Conservation (phyloP, 2,113 vertebrate genomes). For the Pongo pygmaeus region DNA sequence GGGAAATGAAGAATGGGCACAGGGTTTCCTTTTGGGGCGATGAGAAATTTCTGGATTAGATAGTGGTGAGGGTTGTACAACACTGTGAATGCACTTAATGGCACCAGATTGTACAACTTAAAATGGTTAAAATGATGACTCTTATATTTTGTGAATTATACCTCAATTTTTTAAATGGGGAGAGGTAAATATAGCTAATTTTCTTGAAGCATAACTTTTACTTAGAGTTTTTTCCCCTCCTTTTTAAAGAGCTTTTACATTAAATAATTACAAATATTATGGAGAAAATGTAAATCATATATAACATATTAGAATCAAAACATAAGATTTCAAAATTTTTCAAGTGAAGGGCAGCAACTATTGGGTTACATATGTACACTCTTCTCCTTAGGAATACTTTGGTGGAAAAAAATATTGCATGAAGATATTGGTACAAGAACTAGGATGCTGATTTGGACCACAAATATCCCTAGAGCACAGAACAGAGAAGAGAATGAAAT, state of each 20-base stretch:
- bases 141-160: background rate
- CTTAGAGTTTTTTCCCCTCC: background rate
- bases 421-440: background rate
- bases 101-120: background rate
- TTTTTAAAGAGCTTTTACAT: background rate
- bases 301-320: background rate
- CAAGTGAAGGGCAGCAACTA: background rate
- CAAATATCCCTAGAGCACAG: background rate
- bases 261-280: conserved; percentile 5
- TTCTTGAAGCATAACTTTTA: background rate
- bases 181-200: background rate
- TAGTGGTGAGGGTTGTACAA: background rate
- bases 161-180: background rate
- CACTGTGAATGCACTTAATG: background rate
- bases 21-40: background rate
- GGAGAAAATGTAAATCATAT: background rate
- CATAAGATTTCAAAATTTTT: background rate
- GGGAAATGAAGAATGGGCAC: background rate
- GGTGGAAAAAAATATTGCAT: background rate
- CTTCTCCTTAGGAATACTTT: background rate
- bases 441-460: background rate
- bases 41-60: conserved; percentile 8
- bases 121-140: background rate
- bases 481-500: background rate
- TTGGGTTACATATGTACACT: background rate